Evolutionary conservation across 2,888 invertebrate species (phyloP).

Genomic region (Bhutanitis thaidina): DNA sequence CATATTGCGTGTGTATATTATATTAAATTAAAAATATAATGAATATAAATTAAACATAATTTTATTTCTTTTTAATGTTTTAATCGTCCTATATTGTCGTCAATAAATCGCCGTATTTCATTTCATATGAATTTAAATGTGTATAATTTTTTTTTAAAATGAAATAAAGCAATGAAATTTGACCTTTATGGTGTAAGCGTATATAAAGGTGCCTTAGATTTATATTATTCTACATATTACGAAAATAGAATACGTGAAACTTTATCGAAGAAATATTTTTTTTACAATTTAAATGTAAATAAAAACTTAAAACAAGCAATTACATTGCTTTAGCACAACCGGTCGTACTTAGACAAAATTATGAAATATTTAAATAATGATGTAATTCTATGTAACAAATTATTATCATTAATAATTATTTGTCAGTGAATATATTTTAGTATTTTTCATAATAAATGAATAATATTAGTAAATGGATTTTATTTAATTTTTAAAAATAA

Average conservation of each 20-base stretch:
- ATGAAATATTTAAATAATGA: constrained; percentile 25
- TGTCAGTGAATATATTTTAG: constrained; percentile 19
- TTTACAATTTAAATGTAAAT: constrained; percentile 28
- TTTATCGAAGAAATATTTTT: constrained; percentile 12
- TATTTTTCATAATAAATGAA: constrained; percentile 22
- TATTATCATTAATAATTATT: constrained; percentile 24
- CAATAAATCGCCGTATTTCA: constrained; percentile 59
- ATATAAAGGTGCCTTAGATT: constrained; percentile 19
- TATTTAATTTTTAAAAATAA: constrained; percentile 29
- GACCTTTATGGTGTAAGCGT: constrained; percentile 33
- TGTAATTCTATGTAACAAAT: constrained; percentile 1
- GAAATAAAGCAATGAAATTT: constrained; percentile 52
- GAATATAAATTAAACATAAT: constrained; percentile 33
- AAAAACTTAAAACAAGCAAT: constrained; percentile 48
- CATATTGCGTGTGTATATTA: constrained; percentile 58
- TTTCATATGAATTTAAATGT: constrained; percentile 45
- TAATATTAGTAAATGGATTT: constrained; percentile 46
- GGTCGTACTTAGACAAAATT: constrained; percentile 40
- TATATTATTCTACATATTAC: constrained; percentile 8
- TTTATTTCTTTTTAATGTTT: not conserved
- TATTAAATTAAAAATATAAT: constrained; percentile 50
- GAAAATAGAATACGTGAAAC: not conserved
- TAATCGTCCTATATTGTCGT: constrained; percentile 12
- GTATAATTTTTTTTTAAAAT: constrained; percentile 34
- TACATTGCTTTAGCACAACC: constrained; percentile 68